Evolutionary conservation across 37 sponge, comb jelly and placozoan species (phyloP).

Genomic region (Haliclona indistincta): DNA sequence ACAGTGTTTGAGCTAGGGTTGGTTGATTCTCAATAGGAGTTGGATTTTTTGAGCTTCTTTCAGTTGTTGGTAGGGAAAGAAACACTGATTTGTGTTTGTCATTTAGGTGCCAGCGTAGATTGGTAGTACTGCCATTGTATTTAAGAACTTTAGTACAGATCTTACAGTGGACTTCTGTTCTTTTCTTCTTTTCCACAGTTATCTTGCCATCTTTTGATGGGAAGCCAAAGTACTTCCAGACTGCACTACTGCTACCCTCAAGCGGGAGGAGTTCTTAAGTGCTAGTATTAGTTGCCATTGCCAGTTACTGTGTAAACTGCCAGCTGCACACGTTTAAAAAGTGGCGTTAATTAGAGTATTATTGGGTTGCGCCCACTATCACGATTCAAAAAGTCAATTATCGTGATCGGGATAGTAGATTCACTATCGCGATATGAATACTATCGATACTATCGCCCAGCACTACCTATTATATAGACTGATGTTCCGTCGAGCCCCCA

Average conservation of each 20-base stretch:
- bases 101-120: slow-evolving; percentile 16
- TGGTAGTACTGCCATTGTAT: slow-evolving; percentile 21
- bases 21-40: too few species aligned
- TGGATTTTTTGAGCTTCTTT: not conserved
- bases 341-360: not conserved
- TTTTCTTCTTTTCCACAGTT: not conserved
- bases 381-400: not conserved
- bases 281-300: too few species aligned
- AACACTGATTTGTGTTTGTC: slow-evolving; percentile 4
- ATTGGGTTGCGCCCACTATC: not conserved
- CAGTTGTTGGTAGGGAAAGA: not conserved
- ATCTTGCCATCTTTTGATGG: slow-evolving; percentile 8
- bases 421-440: slow-evolving; percentile 11
- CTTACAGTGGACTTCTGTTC: slow-evolving; percentile 8
- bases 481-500: too few species aligned
- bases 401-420: slow-evolving; percentile 3
- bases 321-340: slow-evolving; percentile 1
- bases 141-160: not conserved
- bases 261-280: not conserved
- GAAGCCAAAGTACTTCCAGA: slow-evolving; percentile 26
- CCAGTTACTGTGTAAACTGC: too few species aligned
- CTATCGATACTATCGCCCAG: slow-evolving; percentile 30
- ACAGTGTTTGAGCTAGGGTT: not conserved
- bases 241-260: slow-evolving; percentile 14
- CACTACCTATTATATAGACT: too few species aligned